Percentiles rank a stretch among this genome's conserved stretches.
Evolutionary conservation across 2,113 vertebrate species (phyloP).

Genomic region (Corythaixoides concolor): DNA sequence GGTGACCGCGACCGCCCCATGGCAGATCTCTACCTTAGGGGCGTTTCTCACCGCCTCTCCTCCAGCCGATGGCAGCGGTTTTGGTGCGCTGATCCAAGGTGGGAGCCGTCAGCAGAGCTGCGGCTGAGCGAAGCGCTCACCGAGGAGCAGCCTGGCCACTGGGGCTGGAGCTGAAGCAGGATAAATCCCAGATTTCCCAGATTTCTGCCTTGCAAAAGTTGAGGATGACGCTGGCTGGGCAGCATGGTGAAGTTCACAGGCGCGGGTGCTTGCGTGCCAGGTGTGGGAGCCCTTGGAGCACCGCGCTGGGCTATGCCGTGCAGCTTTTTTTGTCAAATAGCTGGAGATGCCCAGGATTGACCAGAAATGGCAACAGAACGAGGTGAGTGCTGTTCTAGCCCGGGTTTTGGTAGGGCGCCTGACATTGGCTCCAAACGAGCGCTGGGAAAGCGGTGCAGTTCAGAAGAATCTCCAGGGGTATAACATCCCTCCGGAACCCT

Average conservation of each 20-base stretch:
- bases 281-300: not conserved
- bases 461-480: not conserved
- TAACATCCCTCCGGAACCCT: fast-evolving
- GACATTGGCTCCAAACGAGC: fast-evolving
- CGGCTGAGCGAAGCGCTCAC: not conserved
- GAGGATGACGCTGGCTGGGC: not conserved
- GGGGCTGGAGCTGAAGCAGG: too few species aligned
- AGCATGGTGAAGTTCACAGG: not conserved
- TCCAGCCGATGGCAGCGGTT: not conserved
- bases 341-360: not conserved
- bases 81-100: not conserved
- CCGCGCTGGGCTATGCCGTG: fast-evolving
- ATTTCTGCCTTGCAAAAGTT: not conserved
- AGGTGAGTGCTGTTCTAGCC: not conserved
- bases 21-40: not conserved
- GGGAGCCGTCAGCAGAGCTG: not conserved
- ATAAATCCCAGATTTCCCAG: not conserved
- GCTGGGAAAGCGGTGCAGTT: not conserved
- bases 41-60: not conserved
- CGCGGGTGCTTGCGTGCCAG: fast-evolving
- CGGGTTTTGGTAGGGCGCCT: not conserved
- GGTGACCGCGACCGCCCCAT: fast-evolving
- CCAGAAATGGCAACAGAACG: not conserved
- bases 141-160: not conserved
- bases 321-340: not conserved